These are phyloP conservation scores for Solea solea DNA, from an alignment of 2,113 vertebrate species.

Conservation along the genomic window DNA sequence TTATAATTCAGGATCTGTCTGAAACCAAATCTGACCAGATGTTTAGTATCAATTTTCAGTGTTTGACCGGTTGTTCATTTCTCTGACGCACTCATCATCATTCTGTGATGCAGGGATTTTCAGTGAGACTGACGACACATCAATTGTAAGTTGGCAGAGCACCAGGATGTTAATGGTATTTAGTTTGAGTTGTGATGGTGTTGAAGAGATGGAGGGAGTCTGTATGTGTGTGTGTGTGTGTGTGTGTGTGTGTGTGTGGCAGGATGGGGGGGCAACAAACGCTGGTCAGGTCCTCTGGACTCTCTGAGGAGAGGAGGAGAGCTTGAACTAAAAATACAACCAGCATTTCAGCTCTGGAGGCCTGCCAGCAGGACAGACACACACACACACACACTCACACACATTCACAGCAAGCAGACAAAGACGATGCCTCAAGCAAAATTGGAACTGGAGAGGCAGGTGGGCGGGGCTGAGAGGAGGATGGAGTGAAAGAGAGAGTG, in stretches of 20 bases:
- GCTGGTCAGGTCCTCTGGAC: constrained; percentile 26
- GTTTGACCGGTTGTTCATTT: too few relatives aligned
- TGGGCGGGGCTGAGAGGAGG: constrained; percentile 61
- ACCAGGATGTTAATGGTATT: too few relatives aligned
- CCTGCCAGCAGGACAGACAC: constrained; percentile 24
- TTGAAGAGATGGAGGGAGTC: too few relatives aligned
- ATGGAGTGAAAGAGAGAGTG: constrained; percentile 54
- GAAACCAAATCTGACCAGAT: too few relatives aligned
- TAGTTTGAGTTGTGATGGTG: too few relatives aligned
- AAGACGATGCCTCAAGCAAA: constrained; percentile 59
- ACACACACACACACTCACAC: constrained; percentile 26
- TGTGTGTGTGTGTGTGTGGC: too few relatives aligned
- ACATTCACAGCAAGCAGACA: constrained; percentile 53
- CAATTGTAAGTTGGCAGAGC: too few relatives aligned
- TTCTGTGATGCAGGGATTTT: background rate
- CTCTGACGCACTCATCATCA: too few relatives aligned
- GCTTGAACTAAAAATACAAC: constrained; percentile 58
- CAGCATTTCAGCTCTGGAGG: constrained; percentile 33
- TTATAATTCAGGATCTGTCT: too few relatives aligned
- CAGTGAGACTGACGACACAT: too few relatives aligned
- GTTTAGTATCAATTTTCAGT: too few relatives aligned
- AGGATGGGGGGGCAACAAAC: background rate
- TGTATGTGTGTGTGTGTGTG: too few relatives aligned
- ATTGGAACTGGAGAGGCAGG: constrained; percentile 51
- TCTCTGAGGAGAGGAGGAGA: constrained; percentile 37